Conservation (phyloP, 2,797 vertebrate species). For the Hydrolagus colliei region DNA sequence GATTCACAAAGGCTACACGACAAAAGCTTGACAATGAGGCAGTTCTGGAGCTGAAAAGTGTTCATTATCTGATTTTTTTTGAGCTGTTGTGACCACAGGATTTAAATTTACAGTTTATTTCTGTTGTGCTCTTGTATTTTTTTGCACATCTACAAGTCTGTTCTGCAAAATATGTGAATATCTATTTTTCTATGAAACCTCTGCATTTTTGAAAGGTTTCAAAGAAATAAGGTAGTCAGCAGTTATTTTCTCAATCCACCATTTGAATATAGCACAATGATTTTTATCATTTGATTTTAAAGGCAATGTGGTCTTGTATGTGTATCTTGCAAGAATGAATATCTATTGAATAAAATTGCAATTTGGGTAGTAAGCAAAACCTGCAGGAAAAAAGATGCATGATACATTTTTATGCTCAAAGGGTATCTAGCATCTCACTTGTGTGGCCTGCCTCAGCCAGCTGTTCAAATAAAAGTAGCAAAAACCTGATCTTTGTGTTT, state of each 20-base stretch:
- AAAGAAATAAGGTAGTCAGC: neutral
- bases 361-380: neutral
- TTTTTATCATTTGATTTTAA: neutral
- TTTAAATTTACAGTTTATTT: neutral
- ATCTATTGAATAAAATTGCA: neutral
- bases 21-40: too few relatives aligned
- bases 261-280: neutral
- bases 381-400: neutral
- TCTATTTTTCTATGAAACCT: neutral
- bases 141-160: neutral
- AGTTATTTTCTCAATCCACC: neutral
- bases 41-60: neutral
- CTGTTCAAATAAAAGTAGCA: neutral
- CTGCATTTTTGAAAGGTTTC: neutral
- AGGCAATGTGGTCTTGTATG: neutral
- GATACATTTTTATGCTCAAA: neutral
- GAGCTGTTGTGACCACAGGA: too few relatives aligned
- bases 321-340: neutral
- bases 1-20: too few relatives aligned
- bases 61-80: neutral
- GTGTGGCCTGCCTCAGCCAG: neutral
- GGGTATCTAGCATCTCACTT: neutral
- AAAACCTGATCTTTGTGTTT: neutral
- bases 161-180: neutral
- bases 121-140: neutral